Conservation (phyloP, 1,140 invertebrate species). For the Platorchestia sp. region DNA sequence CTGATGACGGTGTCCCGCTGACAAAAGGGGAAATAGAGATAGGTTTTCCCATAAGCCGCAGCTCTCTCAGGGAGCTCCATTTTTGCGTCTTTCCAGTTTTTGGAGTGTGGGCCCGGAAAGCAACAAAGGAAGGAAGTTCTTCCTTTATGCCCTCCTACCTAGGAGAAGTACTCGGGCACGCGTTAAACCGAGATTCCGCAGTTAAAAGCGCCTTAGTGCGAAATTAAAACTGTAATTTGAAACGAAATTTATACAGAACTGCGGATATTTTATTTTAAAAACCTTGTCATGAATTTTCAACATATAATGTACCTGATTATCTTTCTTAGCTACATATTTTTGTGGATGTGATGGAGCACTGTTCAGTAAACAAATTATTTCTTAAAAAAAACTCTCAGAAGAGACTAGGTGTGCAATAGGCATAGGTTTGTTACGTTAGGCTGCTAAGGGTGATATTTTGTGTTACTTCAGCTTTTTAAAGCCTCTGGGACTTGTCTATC, state of each 20-base stretch:
- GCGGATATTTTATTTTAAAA: neutral
- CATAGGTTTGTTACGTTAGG: no score
- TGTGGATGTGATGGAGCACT: no score
- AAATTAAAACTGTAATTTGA: neutral
- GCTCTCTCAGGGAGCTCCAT: neutral
- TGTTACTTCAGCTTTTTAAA: no score
- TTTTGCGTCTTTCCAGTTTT: neutral
- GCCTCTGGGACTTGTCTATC: no score
- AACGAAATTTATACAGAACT: neutral
- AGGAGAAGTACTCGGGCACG: neutral
- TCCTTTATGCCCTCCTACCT: neutral
- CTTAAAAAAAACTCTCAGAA: no score
- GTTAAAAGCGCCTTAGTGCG: neutral
- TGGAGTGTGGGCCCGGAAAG: neutral
- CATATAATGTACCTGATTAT: no score
- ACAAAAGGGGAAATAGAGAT: neutral
- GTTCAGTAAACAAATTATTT: no score
- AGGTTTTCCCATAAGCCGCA: neutral
- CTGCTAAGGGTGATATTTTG: no score
- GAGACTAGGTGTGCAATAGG: no score
- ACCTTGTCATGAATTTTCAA: no score
- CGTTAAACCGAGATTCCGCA: neutral
- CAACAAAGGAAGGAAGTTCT: neutral
- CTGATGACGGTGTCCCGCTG: neutral
- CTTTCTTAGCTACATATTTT: no score